phyloP scores from a whole-genome alignment of 2,113 vertebrate species.

The Poeciliopsis occidentalis region DNA sequence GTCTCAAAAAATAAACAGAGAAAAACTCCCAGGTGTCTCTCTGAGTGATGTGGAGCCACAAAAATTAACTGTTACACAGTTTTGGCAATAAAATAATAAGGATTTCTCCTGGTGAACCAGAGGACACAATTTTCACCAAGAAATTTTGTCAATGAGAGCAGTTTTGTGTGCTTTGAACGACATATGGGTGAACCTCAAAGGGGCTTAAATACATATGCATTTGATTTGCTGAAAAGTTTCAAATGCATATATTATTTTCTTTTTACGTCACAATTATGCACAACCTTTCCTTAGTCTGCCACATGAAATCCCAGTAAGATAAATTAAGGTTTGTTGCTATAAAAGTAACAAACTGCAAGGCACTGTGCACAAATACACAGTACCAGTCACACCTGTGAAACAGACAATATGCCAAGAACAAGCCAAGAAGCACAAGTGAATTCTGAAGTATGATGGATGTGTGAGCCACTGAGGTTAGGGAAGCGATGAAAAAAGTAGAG shows the following conservation, averaged over 20 bases:
- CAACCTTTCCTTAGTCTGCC: not conserved
- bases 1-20: too few relatives aligned
- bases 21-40: too few relatives aligned
- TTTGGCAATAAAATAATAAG: too few relatives aligned
- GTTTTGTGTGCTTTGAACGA: too few relatives aligned
- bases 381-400: constrained; percentile 38
- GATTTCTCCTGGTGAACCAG: too few relatives aligned
- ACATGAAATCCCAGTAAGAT: not conserved
- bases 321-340: not conserved
- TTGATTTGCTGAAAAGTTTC: too few relatives aligned
- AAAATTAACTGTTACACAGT: too few relatives aligned
- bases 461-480: constrained; percentile 18
- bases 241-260: not conserved
- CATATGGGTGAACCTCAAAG: too few relatives aligned
- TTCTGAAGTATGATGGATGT: constrained; percentile 30
- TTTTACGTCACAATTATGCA: not conserved
- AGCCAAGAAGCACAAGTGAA: constrained; percentile 20
- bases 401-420: constrained; percentile 30
- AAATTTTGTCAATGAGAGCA: too few relatives aligned
- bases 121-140: too few relatives aligned
- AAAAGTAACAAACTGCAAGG: not conserved
- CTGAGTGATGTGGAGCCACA: too few relatives aligned
- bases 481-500: constrained; percentile 29
- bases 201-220: not conserved
- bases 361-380: constrained; percentile 18